phyloP scores from a whole-genome alignment of 2,888 invertebrate species.

The Aleiodes testaceus region DNA sequence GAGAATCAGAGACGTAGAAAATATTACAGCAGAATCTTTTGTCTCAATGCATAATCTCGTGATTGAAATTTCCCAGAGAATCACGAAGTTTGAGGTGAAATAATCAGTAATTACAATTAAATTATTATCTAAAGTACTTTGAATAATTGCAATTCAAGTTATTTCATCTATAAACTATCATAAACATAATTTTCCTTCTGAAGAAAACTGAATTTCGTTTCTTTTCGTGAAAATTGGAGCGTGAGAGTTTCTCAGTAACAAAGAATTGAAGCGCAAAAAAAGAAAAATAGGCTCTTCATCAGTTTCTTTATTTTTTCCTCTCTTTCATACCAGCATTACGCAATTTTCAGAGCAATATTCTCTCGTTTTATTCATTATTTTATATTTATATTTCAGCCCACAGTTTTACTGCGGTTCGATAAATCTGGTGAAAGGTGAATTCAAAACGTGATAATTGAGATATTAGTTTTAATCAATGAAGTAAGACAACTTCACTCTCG shows the following conservation, averaged over 20 bases:
- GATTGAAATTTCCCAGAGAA: not conserved
- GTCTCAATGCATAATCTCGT: not conserved
- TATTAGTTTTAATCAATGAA: not conserved
- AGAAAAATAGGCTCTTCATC: not conserved
- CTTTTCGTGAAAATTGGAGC: slow-evolving; percentile 12
- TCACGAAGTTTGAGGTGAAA: no score
- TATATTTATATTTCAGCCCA: slow-evolving; percentile 1
- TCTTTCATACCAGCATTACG: not conserved
- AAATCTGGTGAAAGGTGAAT: slow-evolving; percentile 5
- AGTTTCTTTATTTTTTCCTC: not conserved
- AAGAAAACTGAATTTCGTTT: not conserved
- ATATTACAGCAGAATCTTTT: slow-evolving; percentile 1
- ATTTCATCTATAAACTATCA: no score
- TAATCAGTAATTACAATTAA: no score
- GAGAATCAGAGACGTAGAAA: slow-evolving; percentile 1
- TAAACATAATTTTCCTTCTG: no score
- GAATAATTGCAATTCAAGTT: no score
- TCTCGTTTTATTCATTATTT: slow-evolving; percentile 1
- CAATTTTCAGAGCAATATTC: not conserved
- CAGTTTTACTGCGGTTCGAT: not conserved
- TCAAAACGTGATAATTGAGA: not conserved
- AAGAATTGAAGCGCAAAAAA: not conserved
- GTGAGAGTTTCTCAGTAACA: not conserved
- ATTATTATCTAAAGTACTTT: no score
- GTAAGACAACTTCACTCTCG: not conserved